Evolutionary conservation across 1,140 invertebrate species (phyloP).

Genomic region (Zaprionus vittiger): DNA sequence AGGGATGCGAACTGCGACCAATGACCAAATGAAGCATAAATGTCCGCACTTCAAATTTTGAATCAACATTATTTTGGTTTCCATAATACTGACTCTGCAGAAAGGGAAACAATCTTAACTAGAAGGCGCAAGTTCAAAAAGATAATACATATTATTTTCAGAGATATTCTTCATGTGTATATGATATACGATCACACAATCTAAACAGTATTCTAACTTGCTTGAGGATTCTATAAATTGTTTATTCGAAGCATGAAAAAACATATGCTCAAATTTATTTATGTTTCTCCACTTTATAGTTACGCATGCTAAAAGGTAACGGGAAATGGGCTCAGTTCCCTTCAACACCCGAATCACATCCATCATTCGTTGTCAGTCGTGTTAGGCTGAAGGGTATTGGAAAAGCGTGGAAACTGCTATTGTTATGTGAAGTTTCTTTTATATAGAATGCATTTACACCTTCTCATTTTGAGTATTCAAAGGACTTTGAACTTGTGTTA

Average conservation of each 20-base stretch:
- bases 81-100: background rate
- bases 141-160: background rate
- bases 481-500: background rate
- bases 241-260: slow-evolving; percentile 7
- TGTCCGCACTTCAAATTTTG: slow-evolving; percentile 58
- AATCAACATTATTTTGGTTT: slow-evolving; percentile 35
- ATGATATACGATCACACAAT: no score
- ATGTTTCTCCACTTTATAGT: slow-evolving; percentile 30
- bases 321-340: slow-evolving; percentile 29
- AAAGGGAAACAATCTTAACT: background rate
- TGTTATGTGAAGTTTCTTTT: background rate
- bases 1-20: slow-evolving; percentile 53
- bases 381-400: background rate
- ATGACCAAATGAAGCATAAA: slow-evolving; percentile 66
- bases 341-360: slow-evolving; percentile 45
- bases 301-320: slow-evolving; percentile 27
- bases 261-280: slow-evolving; percentile 3
- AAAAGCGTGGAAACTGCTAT: background rate
- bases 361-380: slow-evolving; percentile 60
- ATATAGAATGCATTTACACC: background rate
- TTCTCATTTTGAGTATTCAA: background rate
- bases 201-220: background rate
- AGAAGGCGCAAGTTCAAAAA: background rate
- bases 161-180: background rate
- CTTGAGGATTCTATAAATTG: background rate